Base-by-base conservation (phyloP, 1,140 invertebrate species). In the Macrocentrus cingulum region DNA sequence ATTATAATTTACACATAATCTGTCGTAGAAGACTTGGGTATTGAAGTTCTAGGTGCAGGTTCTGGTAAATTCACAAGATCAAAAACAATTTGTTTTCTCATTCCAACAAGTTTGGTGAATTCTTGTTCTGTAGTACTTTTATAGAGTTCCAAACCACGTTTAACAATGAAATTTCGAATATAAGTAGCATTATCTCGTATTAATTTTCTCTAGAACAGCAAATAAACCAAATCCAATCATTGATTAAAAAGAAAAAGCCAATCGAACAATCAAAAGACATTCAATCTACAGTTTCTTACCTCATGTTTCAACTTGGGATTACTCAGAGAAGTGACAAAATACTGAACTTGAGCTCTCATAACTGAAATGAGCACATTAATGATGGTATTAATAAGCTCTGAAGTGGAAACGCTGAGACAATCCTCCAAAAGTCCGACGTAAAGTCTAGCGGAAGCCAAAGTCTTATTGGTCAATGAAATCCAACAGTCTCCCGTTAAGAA, bases 381-480 rank as follows among this genome's bases (percentile, higher is more conserved):
- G 29, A 91, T 84, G 1, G 84, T 77, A 44, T 81, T 70, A 52
- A 88, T 79, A 42, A 87, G 79, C 68, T 90, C 86, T 1, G 82
- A 80, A 1, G 84, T 87, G 64, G 83, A 80, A 5, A 92, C 72
- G 54, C 84, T 84, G 45, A 91, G 69, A 60, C 89, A 84, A 70
- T 91, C 89, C 36, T 88, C 84, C 2, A 89, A 65, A 36, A 91
- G 78, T 19, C 81, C 80, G 8, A 90, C 66, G 64, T 84, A 89
- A 11, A 86, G 73, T 71, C 86, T 89, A 9, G 84, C 83, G 71
- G 92, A 92, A 34, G 86, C 80, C 11, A 89, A 69, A 8, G 85
- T 90, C 66, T 88, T 91, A 60, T 79, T 77, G 0, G 89, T 91
- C 52, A 92, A 71, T 13, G 83, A 78, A n/a, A 91, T 76, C 81